Evolutionary conservation across 2,888 invertebrate species (phyloP), one percentile per base, ranked within the genome.

Genomic region (Caenorhabditis angaria): DNA sequence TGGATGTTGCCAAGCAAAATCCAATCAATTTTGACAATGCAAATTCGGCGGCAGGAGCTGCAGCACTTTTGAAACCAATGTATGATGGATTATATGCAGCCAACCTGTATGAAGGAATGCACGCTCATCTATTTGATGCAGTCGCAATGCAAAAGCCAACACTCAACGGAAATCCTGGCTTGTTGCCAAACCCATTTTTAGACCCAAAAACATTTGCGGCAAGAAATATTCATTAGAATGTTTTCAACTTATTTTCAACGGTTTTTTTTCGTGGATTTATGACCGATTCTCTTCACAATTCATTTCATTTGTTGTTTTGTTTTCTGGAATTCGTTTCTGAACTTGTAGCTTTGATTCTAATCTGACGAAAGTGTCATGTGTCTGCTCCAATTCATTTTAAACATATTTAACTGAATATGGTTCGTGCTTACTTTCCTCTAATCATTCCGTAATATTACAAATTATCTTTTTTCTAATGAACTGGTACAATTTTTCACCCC

Each of bases 361-460:
- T 60, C 29, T 60, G 20, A 54, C 55, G 51, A n/a, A 14, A 18
- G 57, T 47, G 41, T 25, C 53, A 51, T 22, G 24, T 32, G 47
- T 27, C 54, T 63, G 57, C 51, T 51, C 29, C 25, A 18, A 58
- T 65, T 59, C 51, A 61, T 51, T 61, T 70, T 68, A 61, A 63
- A 57, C 64, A 64, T 70, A 63, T 64, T 70, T 61, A 28, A 61
- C 50, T 56, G 56, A 64, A 64, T 64, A 70, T 70, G 69, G 69
- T 70, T 70, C 41, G 41, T 41, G 69, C 65, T 61, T 70, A 61
- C 64, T 70, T 64, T 41, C 61, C n/a, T n/a, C 68, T 61, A 64
- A 64, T 70, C 69, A 70, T 70, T 47, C 63, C 29, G 41, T 54
- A 61, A 63, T 70, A 64, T 61, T 64, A 61, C 22, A 57, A 65